These are phyloP conservation scores for Acanthoscelides obtectus DNA, from an alignment of 2,888 invertebrate genomes.

Conservation along the genomic window DNA sequence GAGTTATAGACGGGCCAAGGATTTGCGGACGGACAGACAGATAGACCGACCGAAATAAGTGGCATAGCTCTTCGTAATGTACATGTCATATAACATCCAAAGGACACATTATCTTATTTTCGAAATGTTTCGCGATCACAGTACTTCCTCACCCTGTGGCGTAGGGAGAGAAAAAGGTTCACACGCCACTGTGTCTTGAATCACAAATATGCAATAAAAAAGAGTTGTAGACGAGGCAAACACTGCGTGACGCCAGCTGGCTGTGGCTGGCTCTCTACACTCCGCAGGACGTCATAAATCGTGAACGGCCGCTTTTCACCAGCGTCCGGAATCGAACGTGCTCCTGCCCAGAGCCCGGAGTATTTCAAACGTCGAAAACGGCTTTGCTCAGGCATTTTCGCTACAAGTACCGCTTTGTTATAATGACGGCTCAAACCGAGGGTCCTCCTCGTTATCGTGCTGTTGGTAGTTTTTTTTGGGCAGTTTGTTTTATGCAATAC, in stretches of 20 bases:
- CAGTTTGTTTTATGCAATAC: too few relatives aligned
- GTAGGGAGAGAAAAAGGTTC: too few relatives aligned
- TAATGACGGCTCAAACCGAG: not conserved
- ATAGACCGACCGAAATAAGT: too few relatives aligned
- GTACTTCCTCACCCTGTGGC: too few relatives aligned
- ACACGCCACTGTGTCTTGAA: too few relatives aligned
- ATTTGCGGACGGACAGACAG: too few relatives aligned
- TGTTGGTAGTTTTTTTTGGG: not conserved
- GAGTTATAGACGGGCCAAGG: too few relatives aligned
- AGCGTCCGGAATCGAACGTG: not conserved
- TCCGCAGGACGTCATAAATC: not conserved
- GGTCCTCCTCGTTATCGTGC: not conserved
- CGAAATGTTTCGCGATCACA: too few relatives aligned
- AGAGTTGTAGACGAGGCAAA: not conserved
- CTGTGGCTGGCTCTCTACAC: not conserved
- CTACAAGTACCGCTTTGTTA: not conserved
- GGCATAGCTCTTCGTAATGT: too few relatives aligned
- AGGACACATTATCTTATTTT: too few relatives aligned
- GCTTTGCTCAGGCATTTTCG: not conserved
- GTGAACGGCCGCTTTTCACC: not conserved
- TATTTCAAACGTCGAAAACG: not conserved
- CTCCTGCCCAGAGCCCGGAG: not conserved
- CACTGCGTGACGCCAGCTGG: not conserved
- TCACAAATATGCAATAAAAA: not conserved
- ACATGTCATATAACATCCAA: too few relatives aligned